Evolutionary conservation across 2,797 vertebrate genomes (phyloP).

Genomic region (Tolypeutes matacus): DNA sequence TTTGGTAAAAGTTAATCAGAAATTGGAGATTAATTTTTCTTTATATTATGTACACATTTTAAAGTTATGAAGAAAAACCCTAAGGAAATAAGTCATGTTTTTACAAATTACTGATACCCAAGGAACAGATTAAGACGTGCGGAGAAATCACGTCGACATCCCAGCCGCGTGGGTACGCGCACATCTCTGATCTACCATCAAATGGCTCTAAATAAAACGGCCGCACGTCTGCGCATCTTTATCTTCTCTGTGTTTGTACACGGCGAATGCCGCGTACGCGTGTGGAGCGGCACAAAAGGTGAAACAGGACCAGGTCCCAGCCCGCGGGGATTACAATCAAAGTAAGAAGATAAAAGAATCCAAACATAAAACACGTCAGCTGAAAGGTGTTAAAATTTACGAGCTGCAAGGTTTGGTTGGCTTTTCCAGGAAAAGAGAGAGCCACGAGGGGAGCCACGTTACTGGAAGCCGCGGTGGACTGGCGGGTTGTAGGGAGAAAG

Average conservation of each 20-base stretch:
- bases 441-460: neutral
- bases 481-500: neutral
- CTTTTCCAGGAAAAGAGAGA: slow-evolving; percentile 57
- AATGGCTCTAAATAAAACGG: slow-evolving; percentile 64
- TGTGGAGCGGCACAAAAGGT: neutral
- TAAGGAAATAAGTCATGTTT: slow-evolving; percentile 69
- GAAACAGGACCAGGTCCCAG: slow-evolving; percentile 52
- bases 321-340: slow-evolving; percentile 72
- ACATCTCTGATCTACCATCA: slow-evolving; percentile 52
- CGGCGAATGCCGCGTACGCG: slow-evolving; percentile 21
- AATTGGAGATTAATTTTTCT: slow-evolving; percentile 55
- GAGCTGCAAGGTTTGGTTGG: slow-evolving; percentile 54
- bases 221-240: slow-evolving; percentile 55
- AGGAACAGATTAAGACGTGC: slow-evolving; percentile 53
- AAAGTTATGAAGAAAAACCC: slow-evolving; percentile 48
- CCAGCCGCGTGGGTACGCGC: neutral
- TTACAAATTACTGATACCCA: slow-evolving; percentile 70
- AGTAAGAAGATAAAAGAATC: slow-evolving; percentile 63
- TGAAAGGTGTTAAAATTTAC: slow-evolving; percentile 67
- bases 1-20: slow-evolving; percentile 36
- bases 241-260: neutral
- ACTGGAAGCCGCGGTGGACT: accelerated
- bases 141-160: accelerated
- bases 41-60: neutral
- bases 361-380: slow-evolving; percentile 34